phyloP scores from a whole-genome alignment of 1,140 invertebrate species.

The Pentalonia nigronervosa region DNA sequence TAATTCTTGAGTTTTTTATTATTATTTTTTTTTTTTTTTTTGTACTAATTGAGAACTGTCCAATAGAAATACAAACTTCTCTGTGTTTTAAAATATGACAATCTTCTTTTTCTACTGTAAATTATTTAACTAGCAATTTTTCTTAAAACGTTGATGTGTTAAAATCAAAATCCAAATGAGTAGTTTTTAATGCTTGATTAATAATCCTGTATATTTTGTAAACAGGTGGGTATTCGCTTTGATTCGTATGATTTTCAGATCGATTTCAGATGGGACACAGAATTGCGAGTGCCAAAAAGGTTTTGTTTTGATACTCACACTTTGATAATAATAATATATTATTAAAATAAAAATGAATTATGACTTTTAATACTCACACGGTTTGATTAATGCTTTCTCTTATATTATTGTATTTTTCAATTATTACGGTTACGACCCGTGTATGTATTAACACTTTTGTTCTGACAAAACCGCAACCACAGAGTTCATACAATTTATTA shows the following conservation, averaged over 20 bases:
- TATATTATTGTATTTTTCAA: conserved; percentile 31
- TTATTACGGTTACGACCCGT: background rate
- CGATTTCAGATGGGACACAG: background rate
- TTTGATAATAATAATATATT: background rate
- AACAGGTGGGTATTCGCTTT: background rate
- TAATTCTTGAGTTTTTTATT: no score
- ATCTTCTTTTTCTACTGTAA: no score
- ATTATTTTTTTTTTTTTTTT: no score
- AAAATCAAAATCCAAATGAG: no score
- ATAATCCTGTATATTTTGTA: background rate
- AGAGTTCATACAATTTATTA: background rate
- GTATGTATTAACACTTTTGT: background rate
- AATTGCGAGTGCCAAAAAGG: background rate
- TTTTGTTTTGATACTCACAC: background rate
- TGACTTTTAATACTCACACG: background rate
- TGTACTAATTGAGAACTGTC: no score
- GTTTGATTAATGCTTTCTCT: conserved; percentile 27
- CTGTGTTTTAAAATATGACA: no score
- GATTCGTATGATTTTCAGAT: background rate
- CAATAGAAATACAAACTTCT: no score
- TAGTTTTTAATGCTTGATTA: no score
- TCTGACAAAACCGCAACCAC: background rate
- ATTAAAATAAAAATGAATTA: conserved; percentile 33
- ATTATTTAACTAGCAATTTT: no score
- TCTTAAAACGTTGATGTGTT: no score